Conservation (phyloP, 2,888 invertebrate species). For the Andrena hattorfiana region DNA sequence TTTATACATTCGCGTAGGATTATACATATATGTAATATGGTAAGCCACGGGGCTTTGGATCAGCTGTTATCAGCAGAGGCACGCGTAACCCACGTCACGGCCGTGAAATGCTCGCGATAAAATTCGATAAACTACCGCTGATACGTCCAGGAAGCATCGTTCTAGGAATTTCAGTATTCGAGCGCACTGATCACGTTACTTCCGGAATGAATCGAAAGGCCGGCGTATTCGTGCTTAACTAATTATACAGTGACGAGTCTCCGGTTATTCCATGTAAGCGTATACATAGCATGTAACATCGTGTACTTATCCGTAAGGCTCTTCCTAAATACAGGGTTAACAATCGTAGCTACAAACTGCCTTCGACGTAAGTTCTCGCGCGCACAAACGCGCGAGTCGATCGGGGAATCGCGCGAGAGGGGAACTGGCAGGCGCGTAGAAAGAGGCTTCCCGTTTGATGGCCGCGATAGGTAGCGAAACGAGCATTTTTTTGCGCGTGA, state of each 20-base stretch:
- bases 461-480: constrained; percentile 7
- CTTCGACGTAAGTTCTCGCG: constrained; percentile 63
- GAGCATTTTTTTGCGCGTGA: constrained; percentile 38
- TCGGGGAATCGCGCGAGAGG: constrained; percentile 6
- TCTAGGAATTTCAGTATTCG: constrained; percentile 37
- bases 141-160: constrained; percentile 15
- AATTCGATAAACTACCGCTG: too few relatives aligned
- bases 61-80: constrained; percentile 30
- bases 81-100: not conserved
- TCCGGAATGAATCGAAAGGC: constrained; percentile 76
- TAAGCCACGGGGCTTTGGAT: constrained; percentile 45
- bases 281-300: constrained; percentile 36
- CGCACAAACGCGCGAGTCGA: constrained; percentile 44
- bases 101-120: too few relatives aligned
- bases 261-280: constrained; percentile 47
- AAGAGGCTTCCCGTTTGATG: not conserved
- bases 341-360: constrained; percentile 68
- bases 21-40: constrained; percentile 53
- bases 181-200: constrained; percentile 63
- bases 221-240: constrained; percentile 63
- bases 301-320: constrained; percentile 60
- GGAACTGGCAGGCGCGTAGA: not conserved
- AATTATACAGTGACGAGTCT: constrained; percentile 45
- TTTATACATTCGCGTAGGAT: constrained; percentile 66
- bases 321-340: constrained; percentile 71